A percentile compares a stretch with the other conserved stretches of the same genome.
These are phyloP conservation scores for Caenorhabditis latens DNA, from an alignment of 1,140 invertebrate species.

Conservation along the genomic window DNA sequence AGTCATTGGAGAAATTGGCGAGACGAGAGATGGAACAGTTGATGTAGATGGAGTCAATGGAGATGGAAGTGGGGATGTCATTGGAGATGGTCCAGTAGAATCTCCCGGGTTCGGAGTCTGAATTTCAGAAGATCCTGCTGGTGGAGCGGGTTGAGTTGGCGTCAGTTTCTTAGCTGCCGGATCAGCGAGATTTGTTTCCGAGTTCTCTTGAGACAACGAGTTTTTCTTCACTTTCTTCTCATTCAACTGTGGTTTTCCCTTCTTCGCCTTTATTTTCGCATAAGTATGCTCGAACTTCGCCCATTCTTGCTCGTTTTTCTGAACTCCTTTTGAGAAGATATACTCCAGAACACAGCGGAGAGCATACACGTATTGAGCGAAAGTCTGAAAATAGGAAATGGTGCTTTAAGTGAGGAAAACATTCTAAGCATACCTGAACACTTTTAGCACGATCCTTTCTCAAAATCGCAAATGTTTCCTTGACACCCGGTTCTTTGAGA, in stretches of 20 bases:
- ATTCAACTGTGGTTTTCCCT: background rate
- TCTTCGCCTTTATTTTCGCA: constrained; percentile 19
- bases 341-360: constrained; percentile 33
- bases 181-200: constrained; percentile 14
- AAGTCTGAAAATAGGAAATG: constrained; percentile 2
- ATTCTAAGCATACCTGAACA: constrained; percentile 17
- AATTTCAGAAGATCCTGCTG: background rate
- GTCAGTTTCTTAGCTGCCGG: background rate
- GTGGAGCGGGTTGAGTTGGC: background rate
- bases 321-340: constrained; percentile 11
- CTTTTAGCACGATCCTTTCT: constrained; percentile 40
- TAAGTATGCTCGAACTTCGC: constrained; percentile 24
- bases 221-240: constrained; percentile 3
- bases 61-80: background rate
- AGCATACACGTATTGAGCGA: constrained; percentile 25
- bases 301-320: constrained; percentile 35
- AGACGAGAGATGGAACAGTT: background rate
- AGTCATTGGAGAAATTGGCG: background rate
- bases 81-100: background rate
- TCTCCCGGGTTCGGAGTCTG: background rate
- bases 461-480: background rate
- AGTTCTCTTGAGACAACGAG: background rate
- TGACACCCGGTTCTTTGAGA: background rate
- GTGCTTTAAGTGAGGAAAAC: background rate
- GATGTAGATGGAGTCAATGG: background rate